Evolutionary conservation across 2,888 invertebrate species (phyloP).

Genomic region (Pyrrhia umbra): DNA sequence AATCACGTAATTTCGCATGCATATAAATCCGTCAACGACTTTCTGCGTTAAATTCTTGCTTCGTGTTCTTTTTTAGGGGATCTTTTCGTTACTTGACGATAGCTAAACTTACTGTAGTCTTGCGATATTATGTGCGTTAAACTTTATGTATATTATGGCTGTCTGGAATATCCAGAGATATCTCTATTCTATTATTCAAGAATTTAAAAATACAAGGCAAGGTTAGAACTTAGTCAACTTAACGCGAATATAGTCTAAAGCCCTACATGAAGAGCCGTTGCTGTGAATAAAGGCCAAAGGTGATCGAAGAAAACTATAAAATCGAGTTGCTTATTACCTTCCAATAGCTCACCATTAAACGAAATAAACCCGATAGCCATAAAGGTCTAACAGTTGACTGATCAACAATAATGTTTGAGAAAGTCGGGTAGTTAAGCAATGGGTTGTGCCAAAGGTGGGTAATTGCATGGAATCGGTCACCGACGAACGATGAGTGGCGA

Average conservation of each 20-base stretch:
- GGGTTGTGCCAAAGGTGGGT: slow-evolving; percentile 62
- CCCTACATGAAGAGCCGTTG: not conserved
- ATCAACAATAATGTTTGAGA: slow-evolving; percentile 23
- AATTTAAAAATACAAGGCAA: not conserved
- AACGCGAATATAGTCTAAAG: too few relatives aligned
- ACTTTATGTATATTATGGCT: not conserved
- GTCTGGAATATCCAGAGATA: not conserved
- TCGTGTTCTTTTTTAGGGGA: slow-evolving; percentile 11
- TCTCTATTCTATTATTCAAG: not conserved
- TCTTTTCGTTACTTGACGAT: not conserved
- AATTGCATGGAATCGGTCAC: slow-evolving; percentile 76
- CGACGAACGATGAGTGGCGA: slow-evolving; percentile 70
- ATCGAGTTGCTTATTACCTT: not conserved
- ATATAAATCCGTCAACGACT: slow-evolving; percentile 62
- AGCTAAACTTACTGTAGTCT: not conserved
- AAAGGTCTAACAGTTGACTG: slow-evolving; percentile 17
- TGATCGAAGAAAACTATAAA: not conserved
- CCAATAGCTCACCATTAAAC: slow-evolving; percentile 1
- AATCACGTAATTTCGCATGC: slow-evolving; percentile 65
- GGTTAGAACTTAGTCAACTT: not conserved
- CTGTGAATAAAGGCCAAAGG: not conserved
- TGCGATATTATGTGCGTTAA: not conserved
- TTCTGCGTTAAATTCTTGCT: slow-evolving; percentile 26
- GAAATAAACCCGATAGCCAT: slow-evolving; percentile 1
- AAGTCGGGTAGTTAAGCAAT: slow-evolving; percentile 22